Conservation (phyloP, 2,888 invertebrate genomes). For the Xylocampa areola region DNA sequence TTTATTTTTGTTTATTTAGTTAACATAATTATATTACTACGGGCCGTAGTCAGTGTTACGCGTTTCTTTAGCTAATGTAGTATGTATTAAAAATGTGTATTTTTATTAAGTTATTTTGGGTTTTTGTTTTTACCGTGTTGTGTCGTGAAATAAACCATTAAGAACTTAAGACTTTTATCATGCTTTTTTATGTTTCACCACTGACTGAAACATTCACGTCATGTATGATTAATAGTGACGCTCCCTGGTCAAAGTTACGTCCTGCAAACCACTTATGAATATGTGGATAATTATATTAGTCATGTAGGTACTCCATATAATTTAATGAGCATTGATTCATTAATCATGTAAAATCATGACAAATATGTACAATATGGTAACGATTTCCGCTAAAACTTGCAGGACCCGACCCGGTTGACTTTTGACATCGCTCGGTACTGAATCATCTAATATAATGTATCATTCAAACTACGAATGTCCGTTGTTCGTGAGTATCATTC, state of each 20-base stretch:
- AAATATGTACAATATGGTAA: conserved; percentile 69
- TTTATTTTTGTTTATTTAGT: conserved; percentile 25
- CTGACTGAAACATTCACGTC: conserved; percentile 23
- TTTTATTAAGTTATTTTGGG: conserved; percentile 2
- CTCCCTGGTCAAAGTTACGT: conserved; percentile 25
- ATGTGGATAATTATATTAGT: conserved; percentile 55
- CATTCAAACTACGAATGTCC: conserved; percentile 66
- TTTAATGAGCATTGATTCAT: conserved; percentile 75
- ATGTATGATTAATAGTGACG: conserved; percentile 20
- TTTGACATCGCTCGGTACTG: conserved; percentile 69
- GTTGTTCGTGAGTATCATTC: conserved; percentile 70
- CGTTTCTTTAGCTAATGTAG: background rate
- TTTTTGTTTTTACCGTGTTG: background rate
- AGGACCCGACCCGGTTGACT: conserved; percentile 67
- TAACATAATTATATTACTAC: conserved; percentile 21
- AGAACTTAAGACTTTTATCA: no score
- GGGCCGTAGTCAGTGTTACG: background rate
- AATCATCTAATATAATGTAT: conserved; percentile 70
- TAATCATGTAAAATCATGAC: conserved; percentile 75
- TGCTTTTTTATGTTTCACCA: conserved; percentile 27
- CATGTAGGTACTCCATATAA: conserved; percentile 48
- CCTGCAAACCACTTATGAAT: conserved; percentile 31
- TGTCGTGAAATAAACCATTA: no score
- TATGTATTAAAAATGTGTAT: conserved; percentile 1
- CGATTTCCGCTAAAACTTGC: conserved; percentile 75